Percentiles rank a stretch among this genome's conserved stretches.
These are phyloP conservation scores for Cairina moschata DNA, from an alignment of 2,113 vertebrate genomes.

Conservation along the genomic window DNA sequence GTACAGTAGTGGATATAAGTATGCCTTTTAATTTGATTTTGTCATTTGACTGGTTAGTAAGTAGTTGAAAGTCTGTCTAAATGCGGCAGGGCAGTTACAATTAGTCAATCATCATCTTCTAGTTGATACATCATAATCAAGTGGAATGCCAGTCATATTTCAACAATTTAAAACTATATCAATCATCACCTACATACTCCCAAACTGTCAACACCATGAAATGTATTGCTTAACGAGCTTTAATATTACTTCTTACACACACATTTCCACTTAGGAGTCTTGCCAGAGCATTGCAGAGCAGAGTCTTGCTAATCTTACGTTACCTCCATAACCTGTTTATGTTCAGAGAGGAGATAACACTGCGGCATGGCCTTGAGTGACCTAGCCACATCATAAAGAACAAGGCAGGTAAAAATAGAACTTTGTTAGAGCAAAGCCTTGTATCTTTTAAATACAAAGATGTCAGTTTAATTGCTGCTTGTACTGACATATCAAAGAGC, in stretches of 20 bases:
- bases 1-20: not conserved
- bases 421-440: not conserved
- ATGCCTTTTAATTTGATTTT: conserved; percentile 38
- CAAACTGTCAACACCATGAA: conserved; percentile 1
- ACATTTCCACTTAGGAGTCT: not conserved
- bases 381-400: not conserved
- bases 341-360: not conserved
- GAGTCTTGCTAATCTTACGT: not conserved
- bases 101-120: not conserved
- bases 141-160: conserved; percentile 16
- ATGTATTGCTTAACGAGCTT: not conserved
- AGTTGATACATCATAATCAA: not conserved
- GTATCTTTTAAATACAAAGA: not conserved
- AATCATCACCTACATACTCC: not conserved
- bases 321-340: not conserved
- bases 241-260: not conserved
- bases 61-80: not conserved
- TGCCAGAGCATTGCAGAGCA: not conserved
- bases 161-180: not conserved
- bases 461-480: not conserved
- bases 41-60: not conserved
- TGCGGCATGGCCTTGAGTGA: not conserved
- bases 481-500: not conserved
- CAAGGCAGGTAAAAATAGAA: not conserved
- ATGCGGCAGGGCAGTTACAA: not conserved